Evolutionary conservation across 1,140 invertebrate species (phyloP).

Genomic region (Meloidogyne hapla): DNA sequence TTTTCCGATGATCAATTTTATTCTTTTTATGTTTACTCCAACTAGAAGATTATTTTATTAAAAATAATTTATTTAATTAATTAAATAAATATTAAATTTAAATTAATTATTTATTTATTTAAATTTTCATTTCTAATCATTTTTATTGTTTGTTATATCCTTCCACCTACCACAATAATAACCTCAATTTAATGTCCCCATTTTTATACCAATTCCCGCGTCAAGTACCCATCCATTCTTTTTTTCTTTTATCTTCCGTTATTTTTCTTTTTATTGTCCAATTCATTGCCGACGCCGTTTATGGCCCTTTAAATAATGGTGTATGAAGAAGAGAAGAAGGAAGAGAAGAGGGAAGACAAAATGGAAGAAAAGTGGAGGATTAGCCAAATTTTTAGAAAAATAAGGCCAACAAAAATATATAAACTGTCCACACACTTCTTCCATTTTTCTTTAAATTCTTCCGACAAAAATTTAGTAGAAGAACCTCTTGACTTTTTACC

Average conservation of each 20-base stretch:
- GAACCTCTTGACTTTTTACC: not conserved
- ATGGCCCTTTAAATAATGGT: not conserved
- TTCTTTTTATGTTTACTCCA: too few species aligned
- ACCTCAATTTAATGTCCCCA: not conserved
- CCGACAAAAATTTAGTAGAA: not conserved
- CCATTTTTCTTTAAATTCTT: not conserved
- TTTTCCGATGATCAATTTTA: too few species aligned
- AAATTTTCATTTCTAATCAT: too few species aligned
- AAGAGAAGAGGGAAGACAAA: too few species aligned
- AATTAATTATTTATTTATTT: too few species aligned
- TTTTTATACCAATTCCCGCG: not conserved
- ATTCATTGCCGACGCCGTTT: not conserved
- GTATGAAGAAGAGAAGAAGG: too few species aligned
- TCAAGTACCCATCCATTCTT: not conserved
- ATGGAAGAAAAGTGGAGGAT: not conserved
- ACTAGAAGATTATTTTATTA: too few species aligned
- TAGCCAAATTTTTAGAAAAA: not conserved
- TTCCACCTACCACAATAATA: not conserved
- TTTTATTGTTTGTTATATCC: too few species aligned
- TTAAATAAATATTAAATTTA: too few species aligned
- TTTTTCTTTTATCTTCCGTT: not conserved
- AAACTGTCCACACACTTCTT: too few species aligned
- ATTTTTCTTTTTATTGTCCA: not conserved
- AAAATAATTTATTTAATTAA: too few species aligned
- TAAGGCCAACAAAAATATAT: too few species aligned